Evolutionary conservation across 2,113 vertebrate species (phyloP), one percentile per base, ranked within the genome.

Genomic region (Astatotilapia flaviijosephi): DNA sequence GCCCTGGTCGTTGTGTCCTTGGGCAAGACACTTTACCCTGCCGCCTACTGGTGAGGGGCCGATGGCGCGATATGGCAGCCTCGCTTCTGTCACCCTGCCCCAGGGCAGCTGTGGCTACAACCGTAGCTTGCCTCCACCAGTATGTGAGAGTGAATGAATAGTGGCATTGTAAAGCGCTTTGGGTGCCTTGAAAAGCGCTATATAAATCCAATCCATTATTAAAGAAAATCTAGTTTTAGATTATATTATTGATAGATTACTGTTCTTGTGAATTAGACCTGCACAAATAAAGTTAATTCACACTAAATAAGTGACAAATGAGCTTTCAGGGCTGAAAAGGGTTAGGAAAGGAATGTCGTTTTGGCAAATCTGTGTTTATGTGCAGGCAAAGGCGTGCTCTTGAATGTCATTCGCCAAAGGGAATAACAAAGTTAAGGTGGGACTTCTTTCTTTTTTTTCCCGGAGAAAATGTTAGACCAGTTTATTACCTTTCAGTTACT

Each of bases 351-450:
- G 92, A 93, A 95, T 94, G 92, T 17, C 53, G 3, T 77, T 79
- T 79, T 91, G 83, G 88, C 84, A 60, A 53, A 89, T 13, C 54
- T 82, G 15, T 15, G 17, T 47, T 51, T 56, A 21, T 42, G 37
- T 40, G 23, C 86, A 92, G 42, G 84, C 75, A 87, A 92, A 77
- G 90, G 89, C 51, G 68, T 91, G 89, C 87, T 88, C 68, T 42
- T 79, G 6, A 83, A 28, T 84, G 62, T 31, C 12, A 35, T 80
- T 70, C 3, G 89, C 89, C 88, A 40, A 5, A 21, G 85, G 90
- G 87, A 80, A 87, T 7, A 88, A 21, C 13, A 19, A 88, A 21
- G 49, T 23, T 26, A 82, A 92, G 83, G 84, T 91, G 83, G 68
- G 83, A 84, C 81, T n/a, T 55, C 60, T 26, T 37, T 37, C 60